These are phyloP conservation scores for Corella eumyota DNA, from an alignment of 23 tunicate genomes.

Conservation along the genomic window DNA sequence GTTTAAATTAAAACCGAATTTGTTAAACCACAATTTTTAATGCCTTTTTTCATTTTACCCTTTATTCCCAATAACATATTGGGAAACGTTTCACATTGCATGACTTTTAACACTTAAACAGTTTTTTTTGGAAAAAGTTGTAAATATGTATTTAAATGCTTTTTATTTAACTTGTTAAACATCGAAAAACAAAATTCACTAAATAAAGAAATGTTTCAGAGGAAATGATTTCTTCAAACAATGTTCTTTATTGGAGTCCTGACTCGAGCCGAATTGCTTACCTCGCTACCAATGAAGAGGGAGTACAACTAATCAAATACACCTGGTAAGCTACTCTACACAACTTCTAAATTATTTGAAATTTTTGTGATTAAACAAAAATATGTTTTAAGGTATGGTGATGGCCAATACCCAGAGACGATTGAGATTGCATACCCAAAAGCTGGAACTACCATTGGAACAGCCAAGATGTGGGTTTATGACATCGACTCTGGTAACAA, in stretches of 20 bases:
- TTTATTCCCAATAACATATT: no score
- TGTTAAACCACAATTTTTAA: not conserved
- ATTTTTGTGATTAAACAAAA: not conserved
- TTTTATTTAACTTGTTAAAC: no score
- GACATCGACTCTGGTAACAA: slow-evolving; percentile 7
- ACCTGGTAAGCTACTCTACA: slow-evolving; percentile 44
- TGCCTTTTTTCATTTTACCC: not conserved
- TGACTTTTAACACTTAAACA: no score
- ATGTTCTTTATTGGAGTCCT: slow-evolving; percentile 81
- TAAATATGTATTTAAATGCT: no score
- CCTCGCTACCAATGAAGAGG: slow-evolving; percentile 46
- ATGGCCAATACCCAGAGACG: slow-evolving; percentile 81
- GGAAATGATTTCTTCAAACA: slow-evolving; percentile 77
- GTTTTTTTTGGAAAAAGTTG: no score
- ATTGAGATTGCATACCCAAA: slow-evolving; percentile 91
- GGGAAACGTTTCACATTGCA: no score
- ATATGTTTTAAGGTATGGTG: slow-evolving; percentile 90
- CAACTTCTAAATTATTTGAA: not conserved
- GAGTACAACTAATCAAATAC: slow-evolving; percentile 46
- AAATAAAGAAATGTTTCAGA: no score
- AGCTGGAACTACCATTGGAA: slow-evolving; percentile 82
- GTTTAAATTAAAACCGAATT: not conserved
- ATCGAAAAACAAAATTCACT: no score
- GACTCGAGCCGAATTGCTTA: slow-evolving; percentile 34
- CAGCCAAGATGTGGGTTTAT: slow-evolving; percentile 40